phyloP scores from a whole-genome alignment of 2,113 vertebrate species.

The Megaceryle maxima region DNA sequence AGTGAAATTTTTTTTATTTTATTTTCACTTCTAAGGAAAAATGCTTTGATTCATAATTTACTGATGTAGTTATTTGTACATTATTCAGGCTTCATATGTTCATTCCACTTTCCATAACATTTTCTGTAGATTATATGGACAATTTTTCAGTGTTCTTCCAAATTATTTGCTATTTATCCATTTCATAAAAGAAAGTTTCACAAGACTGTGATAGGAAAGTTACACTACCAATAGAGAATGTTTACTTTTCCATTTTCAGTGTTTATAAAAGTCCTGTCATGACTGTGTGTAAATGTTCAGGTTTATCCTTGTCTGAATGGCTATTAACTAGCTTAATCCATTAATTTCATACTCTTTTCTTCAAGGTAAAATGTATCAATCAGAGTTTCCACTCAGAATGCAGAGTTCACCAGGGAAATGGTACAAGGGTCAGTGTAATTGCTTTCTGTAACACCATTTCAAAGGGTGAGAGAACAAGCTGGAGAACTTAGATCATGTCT shows the following conservation, averaged over 20 bases:
- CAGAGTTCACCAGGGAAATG: not conserved
- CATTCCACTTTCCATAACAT: not conserved
- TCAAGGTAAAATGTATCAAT: not conserved
- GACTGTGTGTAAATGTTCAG: not conserved
- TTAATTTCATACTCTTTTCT: not conserved
- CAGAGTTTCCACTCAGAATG: not conserved
- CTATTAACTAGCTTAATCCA: not conserved
- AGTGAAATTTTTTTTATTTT: not conserved
- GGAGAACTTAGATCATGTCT: not conserved
- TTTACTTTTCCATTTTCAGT: not conserved
- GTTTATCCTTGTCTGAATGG: not conserved
- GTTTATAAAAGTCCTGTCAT: not conserved
- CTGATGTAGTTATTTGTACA: not conserved
- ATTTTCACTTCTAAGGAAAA: not conserved
- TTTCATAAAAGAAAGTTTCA: not conserved
- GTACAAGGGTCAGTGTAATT: not conserved
- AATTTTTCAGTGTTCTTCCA: not conserved
- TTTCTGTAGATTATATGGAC: not conserved
- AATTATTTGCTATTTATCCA: not conserved
- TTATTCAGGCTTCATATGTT: not conserved
- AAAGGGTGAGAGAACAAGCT: not conserved
- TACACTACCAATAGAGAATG: not conserved
- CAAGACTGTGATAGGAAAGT: not conserved
- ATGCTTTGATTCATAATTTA: not conserved
- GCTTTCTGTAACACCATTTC: not conserved